A percentile compares a stretch with the other conserved stretches of the same genome.
These are phyloP conservation scores for Drosophila siamana DNA, from an alignment of 2,888 invertebrate genomes.

Conservation along the genomic window DNA sequence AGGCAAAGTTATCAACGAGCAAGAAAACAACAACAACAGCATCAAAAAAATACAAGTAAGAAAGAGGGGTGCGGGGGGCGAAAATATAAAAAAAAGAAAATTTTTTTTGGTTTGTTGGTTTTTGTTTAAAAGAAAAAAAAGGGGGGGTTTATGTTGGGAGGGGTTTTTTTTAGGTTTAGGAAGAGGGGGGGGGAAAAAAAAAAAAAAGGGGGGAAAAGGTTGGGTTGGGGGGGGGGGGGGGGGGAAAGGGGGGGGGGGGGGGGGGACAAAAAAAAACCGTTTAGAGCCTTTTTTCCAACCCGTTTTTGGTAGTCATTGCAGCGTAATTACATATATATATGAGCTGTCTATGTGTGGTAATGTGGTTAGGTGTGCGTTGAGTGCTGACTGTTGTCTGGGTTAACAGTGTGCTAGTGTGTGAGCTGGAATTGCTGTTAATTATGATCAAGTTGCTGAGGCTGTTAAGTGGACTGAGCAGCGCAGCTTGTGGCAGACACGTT, in stretches of 20 bases:
- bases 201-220: too few relatives aligned
- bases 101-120: too few relatives aligned
- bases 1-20: constrained; percentile 41
- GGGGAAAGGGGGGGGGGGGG: too few relatives aligned
- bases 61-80: too few relatives aligned
- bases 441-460: constrained; percentile 39
- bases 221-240: too few relatives aligned
- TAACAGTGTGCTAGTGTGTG: constrained; percentile 10
- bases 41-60: constrained; percentile 17
- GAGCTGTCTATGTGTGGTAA: constrained; percentile 5
- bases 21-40: too few relatives aligned
- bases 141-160: too few relatives aligned
- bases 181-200: too few relatives aligned
- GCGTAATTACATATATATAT: constrained; percentile 64
- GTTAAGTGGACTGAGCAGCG: constrained; percentile 24
- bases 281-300: constrained; percentile 59
- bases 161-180: too few relatives aligned
- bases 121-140: too few relatives aligned
- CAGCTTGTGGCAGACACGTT: constrained; percentile 21
- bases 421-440: constrained; percentile 54
- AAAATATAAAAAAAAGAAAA: too few relatives aligned
- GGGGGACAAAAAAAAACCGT: constrained; percentile 49
- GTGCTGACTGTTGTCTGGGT: constrained; percentile 7
- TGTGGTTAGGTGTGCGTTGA: not conserved
- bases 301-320: constrained; percentile 72